Evolutionary conservation across 1,140 invertebrate genomes (phyloP).

Genomic region (Pinna nobilis): DNA sequence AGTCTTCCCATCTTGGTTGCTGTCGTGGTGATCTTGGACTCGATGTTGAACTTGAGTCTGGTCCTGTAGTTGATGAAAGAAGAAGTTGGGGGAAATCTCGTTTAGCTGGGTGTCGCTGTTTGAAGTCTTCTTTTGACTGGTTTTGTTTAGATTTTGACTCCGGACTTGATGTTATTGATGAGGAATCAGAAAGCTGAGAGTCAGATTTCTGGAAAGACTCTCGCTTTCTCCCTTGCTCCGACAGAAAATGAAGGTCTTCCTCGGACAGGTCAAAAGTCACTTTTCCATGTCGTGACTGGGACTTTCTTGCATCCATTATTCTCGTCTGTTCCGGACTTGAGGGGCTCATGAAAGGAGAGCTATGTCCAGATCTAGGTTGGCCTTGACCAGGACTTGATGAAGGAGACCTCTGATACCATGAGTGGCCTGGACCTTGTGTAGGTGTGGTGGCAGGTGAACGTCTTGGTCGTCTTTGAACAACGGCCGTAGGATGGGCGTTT

Average conservation of each 20-base stretch:
- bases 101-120: constrained; percentile 8
- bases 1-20: constrained; percentile 56
- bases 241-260: constrained; percentile 41
- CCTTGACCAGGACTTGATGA: constrained; percentile 5
- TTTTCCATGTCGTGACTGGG: constrained; percentile 8
- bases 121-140: constrained; percentile 14
- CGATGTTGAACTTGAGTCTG: constrained; percentile 18
- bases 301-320: not conserved
- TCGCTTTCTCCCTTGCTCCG: constrained; percentile 27
- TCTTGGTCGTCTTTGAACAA: constrained; percentile 13
- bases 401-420: not conserved
- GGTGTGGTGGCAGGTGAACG: constrained; percentile 1
- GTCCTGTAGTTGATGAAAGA: not conserved
- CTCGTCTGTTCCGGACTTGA: not conserved
- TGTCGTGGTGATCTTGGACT: constrained; percentile 55
- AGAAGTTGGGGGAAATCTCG: constrained; percentile 28
- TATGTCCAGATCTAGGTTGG: not conserved
- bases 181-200: constrained; percentile 25
- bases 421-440: not conserved
- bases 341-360: constrained; percentile 18
- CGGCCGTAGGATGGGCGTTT: not conserved
- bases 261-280: constrained; percentile 41
- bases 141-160: constrained; percentile 6
- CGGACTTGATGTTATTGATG: constrained; percentile 29
- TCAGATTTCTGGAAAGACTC: constrained; percentile 2